Base-by-base conservation (phyloP, 2,888 invertebrate species). In the Callosobruchus maculatus region DNA sequence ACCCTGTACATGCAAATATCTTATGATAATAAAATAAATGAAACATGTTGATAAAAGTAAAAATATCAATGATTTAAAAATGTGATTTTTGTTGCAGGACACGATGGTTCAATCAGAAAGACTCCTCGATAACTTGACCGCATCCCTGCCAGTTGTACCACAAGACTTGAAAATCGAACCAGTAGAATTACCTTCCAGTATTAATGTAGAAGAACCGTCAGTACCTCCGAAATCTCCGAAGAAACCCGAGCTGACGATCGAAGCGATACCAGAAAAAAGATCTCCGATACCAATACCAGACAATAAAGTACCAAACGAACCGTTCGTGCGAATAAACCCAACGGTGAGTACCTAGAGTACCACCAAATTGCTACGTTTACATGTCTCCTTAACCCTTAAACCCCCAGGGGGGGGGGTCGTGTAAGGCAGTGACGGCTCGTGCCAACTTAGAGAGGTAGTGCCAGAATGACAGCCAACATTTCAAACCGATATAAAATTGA, bases 31-130 rank as follows among this genome's bases (percentile, higher is more conserved):
- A n/a, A n/a, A n/a, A n/a, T n/a, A n/a, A n/a, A n/a, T n/a, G n/a
- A n/a, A n/a, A n/a, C n/a, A n/a, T n/a, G n/a, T 26, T 26, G 26
- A 26, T 26, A 7, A 26, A 26, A 26, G 2, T 7, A 26, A 26
- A 26, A 2, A 26, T 26, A 7, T 7, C 26, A 7, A 4, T 26
- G 26, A 26, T 26, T 2, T 13, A 0, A 49, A 20, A 70, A 9
- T 68, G 9, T 73, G 68, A 72, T 70, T 76, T 70, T 82, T 84
- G 87, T 89, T 86, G 30, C 86, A 91, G 91, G 91, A 91, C 83
- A 88, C 90, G 83, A 86, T 91, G 82, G 88, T 88, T 79, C 89
- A 90, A 82, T 90, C 91, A 78, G 89, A 90, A 80, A 87, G 87
- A 78, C 90, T 91, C 82, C 85, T 92, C 81, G 91, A 91, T 78